Evolutionary conservation across 2,888 invertebrate species (phyloP).

Genomic region (Parnassius apollo): DNA sequence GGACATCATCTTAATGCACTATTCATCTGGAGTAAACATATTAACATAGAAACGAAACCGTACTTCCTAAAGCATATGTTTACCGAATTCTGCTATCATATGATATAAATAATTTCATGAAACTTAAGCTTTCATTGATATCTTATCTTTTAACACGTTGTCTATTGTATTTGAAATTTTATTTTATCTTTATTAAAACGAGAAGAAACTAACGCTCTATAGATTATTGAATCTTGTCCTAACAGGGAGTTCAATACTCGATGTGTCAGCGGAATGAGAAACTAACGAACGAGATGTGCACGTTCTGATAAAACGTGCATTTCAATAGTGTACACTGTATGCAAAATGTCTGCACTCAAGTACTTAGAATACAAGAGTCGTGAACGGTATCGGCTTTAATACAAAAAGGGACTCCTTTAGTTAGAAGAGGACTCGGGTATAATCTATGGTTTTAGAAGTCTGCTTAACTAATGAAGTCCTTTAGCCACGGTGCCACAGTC

Average conservation of each 20-base stretch:
- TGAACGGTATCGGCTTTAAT: neutral
- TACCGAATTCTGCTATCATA: too few species aligned
- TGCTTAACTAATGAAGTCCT: neutral
- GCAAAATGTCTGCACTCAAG: neutral
- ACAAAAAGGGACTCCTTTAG: neutral
- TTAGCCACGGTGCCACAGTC: neutral
- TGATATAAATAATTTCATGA: too few species aligned
- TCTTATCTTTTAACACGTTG: too few species aligned
- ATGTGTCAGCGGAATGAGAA: neutral
- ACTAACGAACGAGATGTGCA: conserved; percentile 14
- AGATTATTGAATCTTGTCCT: neutral
- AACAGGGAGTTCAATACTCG: conserved; percentile 11
- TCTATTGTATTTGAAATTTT: too few species aligned
- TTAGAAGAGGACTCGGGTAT: too few species aligned
- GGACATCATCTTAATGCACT: too few species aligned
- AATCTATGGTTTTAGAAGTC: neutral
- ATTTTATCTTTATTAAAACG: neutral
- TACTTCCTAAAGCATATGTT: too few species aligned
- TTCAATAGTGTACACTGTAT: conserved; percentile 3
- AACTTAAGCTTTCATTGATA: too few species aligned
- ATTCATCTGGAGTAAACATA: too few species aligned
- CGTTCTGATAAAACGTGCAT: conserved; percentile 11
- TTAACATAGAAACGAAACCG: too few species aligned
- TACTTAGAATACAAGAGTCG: neutral
- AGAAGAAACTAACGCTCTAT: neutral